Evolutionary conservation across 2,113 vertebrate species (phyloP).

Genomic region (Nycticryphes semicollaris): DNA sequence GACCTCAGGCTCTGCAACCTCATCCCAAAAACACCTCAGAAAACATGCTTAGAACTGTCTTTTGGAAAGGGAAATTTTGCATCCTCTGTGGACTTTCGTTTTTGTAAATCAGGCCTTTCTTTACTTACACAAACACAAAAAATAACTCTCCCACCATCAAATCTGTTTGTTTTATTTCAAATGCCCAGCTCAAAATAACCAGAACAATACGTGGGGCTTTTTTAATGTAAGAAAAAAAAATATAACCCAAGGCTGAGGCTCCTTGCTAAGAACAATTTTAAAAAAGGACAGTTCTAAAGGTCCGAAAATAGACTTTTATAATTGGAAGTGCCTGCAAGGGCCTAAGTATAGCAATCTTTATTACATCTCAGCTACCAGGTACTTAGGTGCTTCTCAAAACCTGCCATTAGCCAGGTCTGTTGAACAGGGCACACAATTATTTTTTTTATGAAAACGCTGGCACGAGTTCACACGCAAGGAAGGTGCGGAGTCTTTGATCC

Average conservation of each 20-base stretch:
- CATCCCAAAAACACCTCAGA: neutral
- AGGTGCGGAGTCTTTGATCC: constrained; percentile 59
- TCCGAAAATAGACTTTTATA: constrained; percentile 50
- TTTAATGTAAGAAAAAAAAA: neutral
- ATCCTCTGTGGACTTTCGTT: neutral
- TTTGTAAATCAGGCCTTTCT: constrained; percentile 34
- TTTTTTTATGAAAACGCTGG: constrained; percentile 39
- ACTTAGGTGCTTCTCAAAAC: constrained; percentile 60
- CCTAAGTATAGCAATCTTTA: constrained; percentile 51
- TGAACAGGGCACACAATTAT: constrained; percentile 9
- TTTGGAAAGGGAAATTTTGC: neutral
- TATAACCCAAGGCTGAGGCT: neutral
- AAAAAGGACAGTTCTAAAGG: constrained; percentile 25
- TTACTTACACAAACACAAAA: constrained; percentile 15
- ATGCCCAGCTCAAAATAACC: constrained; percentile 7
- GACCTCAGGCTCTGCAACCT: neutral
- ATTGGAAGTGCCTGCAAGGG: constrained; percentile 47
- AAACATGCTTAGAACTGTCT: neutral
- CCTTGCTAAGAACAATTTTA: constrained; percentile 11
- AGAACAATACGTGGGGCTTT: neutral
- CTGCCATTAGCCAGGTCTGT: constrained; percentile 60
- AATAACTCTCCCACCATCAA: constrained; percentile 23
- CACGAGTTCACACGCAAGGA: constrained; percentile 24
- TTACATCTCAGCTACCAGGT: constrained; percentile 45
- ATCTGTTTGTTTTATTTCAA: neutral